Evolutionary conservation across 2,888 invertebrate genomes (phyloP).

Genomic region (Cynaeus angustus): DNA sequence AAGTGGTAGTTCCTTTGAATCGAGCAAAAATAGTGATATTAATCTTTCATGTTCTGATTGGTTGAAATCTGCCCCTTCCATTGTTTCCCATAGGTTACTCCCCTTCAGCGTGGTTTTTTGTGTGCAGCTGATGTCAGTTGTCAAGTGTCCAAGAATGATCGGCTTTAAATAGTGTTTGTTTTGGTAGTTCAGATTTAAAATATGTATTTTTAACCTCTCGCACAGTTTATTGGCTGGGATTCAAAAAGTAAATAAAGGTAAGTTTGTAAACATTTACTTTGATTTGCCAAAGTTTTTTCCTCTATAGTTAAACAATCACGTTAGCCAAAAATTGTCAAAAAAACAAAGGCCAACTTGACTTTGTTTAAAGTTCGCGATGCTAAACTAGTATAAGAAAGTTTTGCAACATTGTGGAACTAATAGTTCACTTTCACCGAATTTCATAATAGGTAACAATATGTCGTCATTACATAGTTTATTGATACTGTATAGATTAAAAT

Average conservation of each 20-base stretch:
- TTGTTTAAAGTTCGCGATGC: slow-evolving; percentile 1
- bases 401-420: slow-evolving; percentile 32
- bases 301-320: slow-evolving; percentile 16
- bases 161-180: slow-evolving; percentile 45
- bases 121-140: slow-evolving; percentile 44
- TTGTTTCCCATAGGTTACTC: too few species aligned
- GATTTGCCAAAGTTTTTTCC: slow-evolving; percentile 25
- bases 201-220: slow-evolving; percentile 46
- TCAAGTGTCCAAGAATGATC: slow-evolving; percentile 46
- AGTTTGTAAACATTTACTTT: slow-evolving; percentile 37
- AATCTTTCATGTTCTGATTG: too few species aligned
- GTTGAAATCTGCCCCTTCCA: too few species aligned
- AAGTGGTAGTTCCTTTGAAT: too few species aligned
- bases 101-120: slow-evolving; percentile 15
- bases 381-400: slow-evolving; percentile 20
- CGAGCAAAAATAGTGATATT: too few species aligned
- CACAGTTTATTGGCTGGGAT: slow-evolving; percentile 43
- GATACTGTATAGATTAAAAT: slow-evolving; percentile 11
- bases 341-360: not conserved
- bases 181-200: slow-evolving; percentile 44
- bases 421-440: slow-evolving; percentile 58
- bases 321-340: slow-evolving; percentile 20
- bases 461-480: slow-evolving; percentile 38
- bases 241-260: slow-evolving; percentile 46
- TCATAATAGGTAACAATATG: slow-evolving; percentile 56